Percentiles rank a stretch among this genome's conserved stretches.
phyloP scores from a whole-genome alignment of 2,113 vertebrate genomes.

The Pipra filicauda region DNA sequence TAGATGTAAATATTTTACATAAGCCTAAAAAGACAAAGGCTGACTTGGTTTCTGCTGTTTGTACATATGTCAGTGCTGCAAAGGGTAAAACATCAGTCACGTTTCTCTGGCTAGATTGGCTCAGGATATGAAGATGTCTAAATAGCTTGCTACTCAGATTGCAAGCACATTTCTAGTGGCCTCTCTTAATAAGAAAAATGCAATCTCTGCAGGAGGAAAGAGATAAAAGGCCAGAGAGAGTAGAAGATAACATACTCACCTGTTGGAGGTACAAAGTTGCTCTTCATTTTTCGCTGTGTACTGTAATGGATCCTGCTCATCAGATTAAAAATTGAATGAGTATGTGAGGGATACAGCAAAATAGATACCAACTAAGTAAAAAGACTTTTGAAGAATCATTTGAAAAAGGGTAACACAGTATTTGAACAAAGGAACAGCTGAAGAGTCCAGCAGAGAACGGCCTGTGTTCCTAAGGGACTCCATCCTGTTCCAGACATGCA shows the following conservation, averaged over 20 bases:
- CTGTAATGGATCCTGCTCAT: background rate
- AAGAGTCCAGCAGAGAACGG: background rate
- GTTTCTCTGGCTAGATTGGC: background rate
- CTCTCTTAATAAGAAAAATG: background rate
- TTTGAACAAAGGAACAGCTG: background rate
- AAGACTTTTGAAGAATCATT: background rate
- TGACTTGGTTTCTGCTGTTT: background rate
- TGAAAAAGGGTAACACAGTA: background rate
- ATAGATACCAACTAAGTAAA: background rate
- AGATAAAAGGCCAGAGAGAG: background rate
- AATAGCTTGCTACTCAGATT: background rate
- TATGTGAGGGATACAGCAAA: background rate
- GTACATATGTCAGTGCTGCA: background rate
- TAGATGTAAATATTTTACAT: conserved; percentile 33
- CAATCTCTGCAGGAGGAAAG: background rate
- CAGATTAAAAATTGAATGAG: background rate
- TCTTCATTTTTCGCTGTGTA: background rate
- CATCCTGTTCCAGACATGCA: background rate
- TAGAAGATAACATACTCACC: background rate
- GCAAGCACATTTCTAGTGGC: background rate
- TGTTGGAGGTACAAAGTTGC: background rate
- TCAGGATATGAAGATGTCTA: background rate
- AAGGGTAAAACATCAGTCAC: background rate
- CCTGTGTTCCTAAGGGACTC: background rate
- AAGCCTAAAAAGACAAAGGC: background rate